Conservation (phyloP, 2,113 vertebrate genomes). For the Nothoprocta pentlandii region DNA sequence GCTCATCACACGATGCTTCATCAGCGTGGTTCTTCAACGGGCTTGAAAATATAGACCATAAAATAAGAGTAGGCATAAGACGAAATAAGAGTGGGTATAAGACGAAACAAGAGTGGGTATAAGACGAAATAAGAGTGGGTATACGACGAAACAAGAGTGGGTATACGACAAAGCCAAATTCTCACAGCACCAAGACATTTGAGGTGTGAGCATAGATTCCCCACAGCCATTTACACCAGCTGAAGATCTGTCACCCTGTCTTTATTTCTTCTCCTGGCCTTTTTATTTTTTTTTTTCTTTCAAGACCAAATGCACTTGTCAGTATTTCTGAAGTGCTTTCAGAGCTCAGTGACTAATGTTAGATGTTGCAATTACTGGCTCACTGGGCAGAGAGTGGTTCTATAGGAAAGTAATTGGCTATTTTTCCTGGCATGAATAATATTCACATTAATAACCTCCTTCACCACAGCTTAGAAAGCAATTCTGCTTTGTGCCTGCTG, state of each 20-base stretch:
- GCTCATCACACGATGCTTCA: neutral
- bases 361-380: slow-evolving; percentile 57
- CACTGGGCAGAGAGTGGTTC: slow-evolving; percentile 49
- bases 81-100: neutral
- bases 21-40: neutral
- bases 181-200: neutral
- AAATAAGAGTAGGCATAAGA: neutral
- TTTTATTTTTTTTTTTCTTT: neutral
- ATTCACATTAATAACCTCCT: slow-evolving; percentile 21
- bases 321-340: slow-evolving; percentile 11
- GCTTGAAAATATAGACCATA: neutral
- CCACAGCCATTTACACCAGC: neutral
- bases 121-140: no score
- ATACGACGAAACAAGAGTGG: neutral
- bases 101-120: no score
- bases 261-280: neutral
- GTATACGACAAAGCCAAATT: neutral
- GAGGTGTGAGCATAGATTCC: neutral
- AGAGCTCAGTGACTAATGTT: slow-evolving; percentile 38
- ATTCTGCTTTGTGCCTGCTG: neutral
- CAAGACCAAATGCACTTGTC: slow-evolving; percentile 7
- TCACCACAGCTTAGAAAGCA: neutral
- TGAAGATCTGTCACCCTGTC: neutral
- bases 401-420: slow-evolving; percentile 65
- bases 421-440: slow-evolving; percentile 72